phyloP scores from a whole-genome alignment of 2,888 invertebrate species.

The Tuta absoluta region DNA sequence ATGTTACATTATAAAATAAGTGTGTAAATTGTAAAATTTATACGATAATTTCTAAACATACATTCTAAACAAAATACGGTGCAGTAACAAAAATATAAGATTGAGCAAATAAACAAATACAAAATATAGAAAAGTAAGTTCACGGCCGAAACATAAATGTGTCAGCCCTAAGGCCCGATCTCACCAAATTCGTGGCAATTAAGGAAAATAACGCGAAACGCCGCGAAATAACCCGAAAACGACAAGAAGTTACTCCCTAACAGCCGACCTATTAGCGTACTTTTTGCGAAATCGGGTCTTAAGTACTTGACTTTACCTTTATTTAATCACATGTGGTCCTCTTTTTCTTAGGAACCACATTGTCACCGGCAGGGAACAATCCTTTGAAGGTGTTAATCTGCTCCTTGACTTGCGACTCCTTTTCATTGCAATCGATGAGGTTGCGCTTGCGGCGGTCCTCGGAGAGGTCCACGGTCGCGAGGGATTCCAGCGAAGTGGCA shows the following conservation, averaged over 20 bases:
- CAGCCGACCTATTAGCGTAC: no score
- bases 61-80: background rate
- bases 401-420: constrained; percentile 67
- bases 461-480: constrained; percentile 62
- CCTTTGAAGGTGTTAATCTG: constrained; percentile 56
- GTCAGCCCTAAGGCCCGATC: no score
- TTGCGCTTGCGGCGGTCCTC: constrained; percentile 57
- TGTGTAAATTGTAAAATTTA: background rate
- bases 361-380: constrained; percentile 53
- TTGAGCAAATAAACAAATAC: constrained; percentile 1
- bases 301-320: background rate
- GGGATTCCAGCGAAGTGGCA: constrained; percentile 81
- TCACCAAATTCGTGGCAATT: no score
- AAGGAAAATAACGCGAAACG: no score
- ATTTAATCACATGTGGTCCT: constrained; percentile 35
- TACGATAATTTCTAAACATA: background rate
- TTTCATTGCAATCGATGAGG: constrained; percentile 51
- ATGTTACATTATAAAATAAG: background rate
- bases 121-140: background rate
- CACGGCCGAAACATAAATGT: no score
- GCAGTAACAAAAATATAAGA: constrained; percentile 8
- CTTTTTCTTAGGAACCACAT: constrained; percentile 50
- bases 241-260: no score
- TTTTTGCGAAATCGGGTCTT: background rate
- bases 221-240: no score